phyloP scores from a whole-genome alignment of 2,797 vertebrate genomes.

The Etheostoma nigrum region DNA sequence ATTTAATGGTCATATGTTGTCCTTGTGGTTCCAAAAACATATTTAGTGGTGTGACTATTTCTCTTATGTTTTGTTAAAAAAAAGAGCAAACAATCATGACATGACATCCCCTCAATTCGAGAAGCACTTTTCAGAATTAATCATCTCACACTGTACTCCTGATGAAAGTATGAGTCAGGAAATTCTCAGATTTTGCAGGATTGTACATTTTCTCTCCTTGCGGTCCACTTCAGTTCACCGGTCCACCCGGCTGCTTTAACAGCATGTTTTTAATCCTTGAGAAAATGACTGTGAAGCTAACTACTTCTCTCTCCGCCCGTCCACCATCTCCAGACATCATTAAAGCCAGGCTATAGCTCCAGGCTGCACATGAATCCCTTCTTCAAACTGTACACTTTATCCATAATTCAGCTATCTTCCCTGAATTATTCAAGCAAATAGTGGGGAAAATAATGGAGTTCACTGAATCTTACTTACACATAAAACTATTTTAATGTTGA shows the following conservation, averaged over 20 bases:
- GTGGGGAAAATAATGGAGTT: conserved; percentile 99
- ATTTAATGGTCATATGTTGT: background rate
- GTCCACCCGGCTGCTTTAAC: conserved; percentile 90
- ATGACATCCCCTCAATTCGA: background rate
- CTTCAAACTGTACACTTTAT: conserved; percentile 99
- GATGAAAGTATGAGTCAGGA: conserved; percentile 41
- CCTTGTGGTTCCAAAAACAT: background rate
- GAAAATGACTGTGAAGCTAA: conserved; percentile 98
- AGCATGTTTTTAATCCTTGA: conserved; percentile 91
- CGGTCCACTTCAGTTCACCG: conserved; percentile 21
- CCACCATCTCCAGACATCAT: conserved; percentile 98
- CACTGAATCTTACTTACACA: conserved; percentile 94
- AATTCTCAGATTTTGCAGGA: conserved; percentile 35
- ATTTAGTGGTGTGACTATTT: background rate
- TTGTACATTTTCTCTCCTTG: conserved; percentile 22
- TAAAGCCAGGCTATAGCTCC: conserved; percentile 95
- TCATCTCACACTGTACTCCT: background rate
- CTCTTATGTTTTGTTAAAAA: background rate
- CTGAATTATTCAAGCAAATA: conserved; percentile 99
- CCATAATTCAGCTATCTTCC: conserved; percentile 98
- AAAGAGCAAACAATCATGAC: background rate
- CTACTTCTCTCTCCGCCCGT: conserved; percentile 94
- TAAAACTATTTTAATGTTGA: conserved; percentile 95
- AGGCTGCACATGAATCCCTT: conserved; percentile 97
- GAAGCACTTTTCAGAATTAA: background rate